These are phyloP conservation scores for Avahi laniger DNA, from an alignment of 2,797 vertebrate genomes.

Conservation along the genomic window DNA sequence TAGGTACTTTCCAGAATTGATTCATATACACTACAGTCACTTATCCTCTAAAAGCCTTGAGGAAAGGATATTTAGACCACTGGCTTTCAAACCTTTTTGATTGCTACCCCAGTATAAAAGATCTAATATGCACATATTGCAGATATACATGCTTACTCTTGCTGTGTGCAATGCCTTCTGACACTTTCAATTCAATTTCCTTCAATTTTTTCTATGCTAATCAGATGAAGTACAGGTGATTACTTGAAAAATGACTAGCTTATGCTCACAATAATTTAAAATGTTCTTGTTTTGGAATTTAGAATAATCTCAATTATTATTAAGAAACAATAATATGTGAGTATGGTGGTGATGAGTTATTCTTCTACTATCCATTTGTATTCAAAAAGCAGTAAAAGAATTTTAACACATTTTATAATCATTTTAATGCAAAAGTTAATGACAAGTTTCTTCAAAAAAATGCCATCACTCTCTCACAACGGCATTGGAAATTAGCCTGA, in stretches of 20 bases:
- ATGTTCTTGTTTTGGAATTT: conserved; percentile 75
- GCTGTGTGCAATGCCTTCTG: not conserved
- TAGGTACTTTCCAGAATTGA: not conserved
- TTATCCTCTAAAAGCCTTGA: not conserved
- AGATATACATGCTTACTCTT: not conserved
- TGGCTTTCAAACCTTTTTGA: not conserved
- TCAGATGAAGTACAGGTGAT: conserved; percentile 5
- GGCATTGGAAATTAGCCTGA: not conserved
- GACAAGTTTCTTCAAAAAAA: conserved; percentile 20
- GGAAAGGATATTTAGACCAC: not conserved
- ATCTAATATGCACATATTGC: not conserved
- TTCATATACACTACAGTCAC: not conserved
- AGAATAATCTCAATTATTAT: not conserved
- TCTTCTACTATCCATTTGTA: conserved; percentile 72
- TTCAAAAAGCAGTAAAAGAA: conserved; percentile 65
- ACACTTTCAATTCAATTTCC: conserved; percentile 36
- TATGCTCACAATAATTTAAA: conserved; percentile 71
- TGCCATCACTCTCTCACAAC: not conserved
- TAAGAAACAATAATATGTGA: conserved; percentile 61
- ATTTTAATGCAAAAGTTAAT: conserved; percentile 66
- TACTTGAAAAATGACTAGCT: conserved; percentile 73
- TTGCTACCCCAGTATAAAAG: not conserved
- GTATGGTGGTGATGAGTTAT: conserved; percentile 62
- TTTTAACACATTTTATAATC: conserved; percentile 51
- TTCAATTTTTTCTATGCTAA: conserved; percentile 37